These are phyloP conservation scores for Hyperopisus bebe DNA, from an alignment of 2,113 vertebrate genomes.

Conservation along the genomic window DNA sequence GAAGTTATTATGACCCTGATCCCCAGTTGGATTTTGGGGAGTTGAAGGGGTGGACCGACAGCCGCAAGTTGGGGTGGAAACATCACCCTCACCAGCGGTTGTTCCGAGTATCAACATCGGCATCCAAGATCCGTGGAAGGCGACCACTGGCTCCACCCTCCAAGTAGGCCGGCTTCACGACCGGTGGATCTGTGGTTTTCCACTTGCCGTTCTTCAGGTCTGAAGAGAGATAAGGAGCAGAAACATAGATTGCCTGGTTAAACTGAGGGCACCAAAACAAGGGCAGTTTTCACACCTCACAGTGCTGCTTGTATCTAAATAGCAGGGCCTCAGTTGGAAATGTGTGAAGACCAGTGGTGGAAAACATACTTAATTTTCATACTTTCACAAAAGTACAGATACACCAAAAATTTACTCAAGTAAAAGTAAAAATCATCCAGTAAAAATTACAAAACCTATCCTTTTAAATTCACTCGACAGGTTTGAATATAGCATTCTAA, in stretches of 20 bases:
- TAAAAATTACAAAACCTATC: not conserved
- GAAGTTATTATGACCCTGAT: not conserved
- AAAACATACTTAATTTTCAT: not conserved
- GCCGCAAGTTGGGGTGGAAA: not conserved
- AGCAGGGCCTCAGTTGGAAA: not conserved
- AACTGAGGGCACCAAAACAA: not conserved
- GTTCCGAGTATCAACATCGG: conserved; percentile 51
- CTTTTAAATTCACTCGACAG: not conserved
- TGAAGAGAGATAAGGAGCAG: conserved; percentile 26
- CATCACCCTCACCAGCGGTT: conserved; percentile 54
- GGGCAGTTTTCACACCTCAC: not conserved
- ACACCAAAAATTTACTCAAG: not conserved
- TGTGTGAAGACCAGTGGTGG: not conserved
- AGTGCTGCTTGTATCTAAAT: not conserved
- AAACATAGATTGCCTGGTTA: not conserved
- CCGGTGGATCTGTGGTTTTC: conserved; percentile 50
- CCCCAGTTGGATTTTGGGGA: not conserved
- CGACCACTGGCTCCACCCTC: conserved; percentile 68
- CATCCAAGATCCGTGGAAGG: conserved; percentile 58
- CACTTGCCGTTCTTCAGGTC: conserved; percentile 60
- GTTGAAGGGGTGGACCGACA: not conserved
- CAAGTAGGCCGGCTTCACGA: conserved; percentile 58
- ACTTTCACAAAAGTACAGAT: not conserved
- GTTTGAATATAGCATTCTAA: not conserved
- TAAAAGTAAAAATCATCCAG: not conserved